A percentile compares a stretch with the other conserved stretches of the same genome.
These are phyloP conservation scores for Glyptemys insculpta DNA, from an alignment of 2,797 vertebrate genomes.

Conservation along the genomic window DNA sequence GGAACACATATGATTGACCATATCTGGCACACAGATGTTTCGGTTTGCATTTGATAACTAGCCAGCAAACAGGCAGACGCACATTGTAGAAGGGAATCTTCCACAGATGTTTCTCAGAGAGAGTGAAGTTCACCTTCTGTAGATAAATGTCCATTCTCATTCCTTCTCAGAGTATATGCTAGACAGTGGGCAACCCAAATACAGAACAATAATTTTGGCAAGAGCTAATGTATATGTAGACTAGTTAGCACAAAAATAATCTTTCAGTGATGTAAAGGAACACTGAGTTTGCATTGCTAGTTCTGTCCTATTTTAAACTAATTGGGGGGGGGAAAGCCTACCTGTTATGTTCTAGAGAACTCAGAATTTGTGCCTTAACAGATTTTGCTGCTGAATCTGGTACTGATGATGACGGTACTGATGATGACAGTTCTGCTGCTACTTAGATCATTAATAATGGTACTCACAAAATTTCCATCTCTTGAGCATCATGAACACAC, in stretches of 20 bases:
- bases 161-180: background rate
- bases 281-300: background rate
- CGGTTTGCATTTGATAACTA: slow-evolving; percentile 56
- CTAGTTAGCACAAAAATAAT: background rate
- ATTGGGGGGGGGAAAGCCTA: rapidly evolving
- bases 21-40: slow-evolving; percentile 70
- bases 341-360: background rate
- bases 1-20: slow-evolving; percentile 5
- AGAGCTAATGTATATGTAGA: background rate
- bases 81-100: slow-evolving; percentile 38
- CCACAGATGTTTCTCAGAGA: slow-evolving; percentile 27
- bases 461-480: background rate
- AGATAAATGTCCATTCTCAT: slow-evolving; percentile 18
- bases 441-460: background rate
- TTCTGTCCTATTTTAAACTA: background rate
- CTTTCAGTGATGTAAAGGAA: background rate
- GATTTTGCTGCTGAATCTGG: background rate
- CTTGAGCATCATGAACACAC: background rate
- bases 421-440: background rate
- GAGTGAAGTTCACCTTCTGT: background rate
- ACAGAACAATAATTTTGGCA: background rate
- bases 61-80: slow-evolving; percentile 39
- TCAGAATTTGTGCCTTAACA: background rate
- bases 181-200: background rate
- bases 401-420: background rate